phyloP scores from a whole-genome alignment of 37 sponge, comb jelly and placozoan species.

The Diacarnus erythraeanus region DNA sequence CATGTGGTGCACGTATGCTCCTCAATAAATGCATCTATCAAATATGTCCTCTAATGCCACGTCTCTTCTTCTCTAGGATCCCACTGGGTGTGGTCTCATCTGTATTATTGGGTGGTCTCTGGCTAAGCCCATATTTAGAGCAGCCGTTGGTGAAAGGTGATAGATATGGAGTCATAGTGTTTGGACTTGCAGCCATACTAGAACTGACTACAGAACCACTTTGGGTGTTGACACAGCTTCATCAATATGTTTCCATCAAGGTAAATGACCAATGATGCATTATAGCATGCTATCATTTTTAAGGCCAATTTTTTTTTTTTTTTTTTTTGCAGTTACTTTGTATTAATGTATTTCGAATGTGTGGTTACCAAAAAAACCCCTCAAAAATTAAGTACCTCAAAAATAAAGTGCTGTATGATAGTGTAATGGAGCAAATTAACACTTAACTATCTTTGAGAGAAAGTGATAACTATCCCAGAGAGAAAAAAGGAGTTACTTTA shows the following conservation, averaged over 20 bases:
- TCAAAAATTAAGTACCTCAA: too few relatives aligned
- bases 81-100: slow-evolving; percentile 46
- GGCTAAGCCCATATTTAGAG: slow-evolving; percentile 73
- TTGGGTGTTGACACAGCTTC: slow-evolving; percentile 61
- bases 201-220: slow-evolving; percentile 88
- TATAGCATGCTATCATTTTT: too few relatives aligned
- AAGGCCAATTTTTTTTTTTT: too few relatives aligned
- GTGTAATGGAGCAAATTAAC: too few relatives aligned
- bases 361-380: not conserved
- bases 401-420: too few relatives aligned
- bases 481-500: too few relatives aligned
- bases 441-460: too few relatives aligned
- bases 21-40: not conserved
- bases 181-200: slow-evolving; percentile 66
- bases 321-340: too few relatives aligned
- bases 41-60: not conserved
- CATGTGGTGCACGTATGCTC: slow-evolving; percentile 42
- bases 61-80: slow-evolving; percentile 12
- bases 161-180: slow-evolving; percentile 65
- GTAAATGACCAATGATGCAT: slow-evolving; percentile 56
- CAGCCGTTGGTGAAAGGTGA: slow-evolving; percentile 67
- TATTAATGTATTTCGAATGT: too few relatives aligned
- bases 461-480: too few relatives aligned
- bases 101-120: slow-evolving; percentile 38
- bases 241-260: slow-evolving; percentile 65